Base-by-base conservation (phyloP, 1,140 invertebrate species). In the Nebria ingens region DNA sequence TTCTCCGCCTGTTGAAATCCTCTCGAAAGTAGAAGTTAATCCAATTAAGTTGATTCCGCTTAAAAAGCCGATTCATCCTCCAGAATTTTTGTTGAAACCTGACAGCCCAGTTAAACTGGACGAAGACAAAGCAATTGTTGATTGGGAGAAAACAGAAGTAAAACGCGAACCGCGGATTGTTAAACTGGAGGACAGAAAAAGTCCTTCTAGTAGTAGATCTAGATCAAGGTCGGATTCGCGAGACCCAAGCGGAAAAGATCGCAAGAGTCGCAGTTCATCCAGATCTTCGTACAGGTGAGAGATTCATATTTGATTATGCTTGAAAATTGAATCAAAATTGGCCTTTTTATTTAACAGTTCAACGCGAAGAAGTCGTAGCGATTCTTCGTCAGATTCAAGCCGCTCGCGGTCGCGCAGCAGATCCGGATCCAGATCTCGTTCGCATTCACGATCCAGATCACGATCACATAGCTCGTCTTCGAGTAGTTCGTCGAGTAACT, bases 391-490 rank as follows among this genome's bases (percentile, higher is more conserved):
- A 52, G 66, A 73, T 51, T 76, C 57, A 65, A 74, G 56, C 40
- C 60, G 61, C 42, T 58, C 57, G 1, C 55, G 62, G 12, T 68
- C 71, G 3, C 70, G 73, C 53, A 74, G 75, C 6, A 58, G 68
- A 21, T 77, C 76, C n/a, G 68, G 73, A 21, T 72, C 71, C 20
- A 62, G 68, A 17, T 76, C 71, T 62, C 71, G 65, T 49, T 72
- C 70, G 21, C 2, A 13, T 12, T 73, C 74, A 9, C 64, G 69
- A 19, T 79, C 78, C 6, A 72, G 73, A 54, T 76, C 78, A 15
- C 70, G 73, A n/a, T 77, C 76, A 1, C 65, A 70, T 19, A 72
- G 68, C 4, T 63, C 68, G 12, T 73, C 72, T 20, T 72, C 62
- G 2, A 64, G 62, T 22, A 65, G 62, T 53, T 65, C 64, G 1